Evolutionary conservation across 2,888 invertebrate genomes (phyloP).

Genomic region (Abrostola tripartita): DNA sequence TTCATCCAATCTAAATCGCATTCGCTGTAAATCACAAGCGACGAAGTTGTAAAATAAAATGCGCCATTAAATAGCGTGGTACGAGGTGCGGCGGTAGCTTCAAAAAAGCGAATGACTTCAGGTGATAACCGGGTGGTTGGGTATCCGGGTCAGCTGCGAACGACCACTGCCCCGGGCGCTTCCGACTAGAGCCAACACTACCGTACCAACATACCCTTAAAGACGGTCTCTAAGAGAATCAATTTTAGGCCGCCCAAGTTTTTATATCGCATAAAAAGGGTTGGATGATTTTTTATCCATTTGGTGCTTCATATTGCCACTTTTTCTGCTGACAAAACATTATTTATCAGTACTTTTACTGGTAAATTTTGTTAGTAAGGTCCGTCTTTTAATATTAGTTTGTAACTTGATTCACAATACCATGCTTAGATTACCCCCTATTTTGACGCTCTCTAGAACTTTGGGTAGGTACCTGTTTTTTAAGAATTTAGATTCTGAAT

Average conservation of each 20-base stretch:
- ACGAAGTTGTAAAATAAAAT: constrained; percentile 24
- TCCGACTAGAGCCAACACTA: constrained; percentile 34
- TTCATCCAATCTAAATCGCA: not conserved
- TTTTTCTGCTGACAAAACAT: constrained; percentile 12
- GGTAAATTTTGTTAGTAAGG: no score
- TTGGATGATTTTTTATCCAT: constrained; percentile 5
- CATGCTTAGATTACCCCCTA: constrained; percentile 16
- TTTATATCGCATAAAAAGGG: constrained; percentile 21
- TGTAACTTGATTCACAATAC: constrained; percentile 8
- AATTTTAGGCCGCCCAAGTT: constrained; percentile 40
- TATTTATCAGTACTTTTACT: not conserved
- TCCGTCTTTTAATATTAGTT: no score
- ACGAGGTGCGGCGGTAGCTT: constrained; percentile 51
- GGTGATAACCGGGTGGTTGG: constrained; percentile 50
- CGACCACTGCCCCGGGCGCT: constrained; percentile 47
- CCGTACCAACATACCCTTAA: constrained; percentile 5
- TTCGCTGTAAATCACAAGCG: constrained; percentile 5
- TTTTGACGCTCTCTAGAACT: no score
- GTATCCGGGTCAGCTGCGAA: constrained; percentile 52
- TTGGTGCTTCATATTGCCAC: not conserved
- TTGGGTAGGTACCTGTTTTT: no score
- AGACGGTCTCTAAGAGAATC: constrained; percentile 36
- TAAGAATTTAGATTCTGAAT: no score
- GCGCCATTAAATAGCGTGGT: constrained; percentile 28
- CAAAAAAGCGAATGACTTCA: constrained; percentile 54